Evolutionary conservation across 2,888 invertebrate species (phyloP), one percentile per base, ranked within the genome.

Genomic region (Sinohyriopsis cumingii): DNA sequence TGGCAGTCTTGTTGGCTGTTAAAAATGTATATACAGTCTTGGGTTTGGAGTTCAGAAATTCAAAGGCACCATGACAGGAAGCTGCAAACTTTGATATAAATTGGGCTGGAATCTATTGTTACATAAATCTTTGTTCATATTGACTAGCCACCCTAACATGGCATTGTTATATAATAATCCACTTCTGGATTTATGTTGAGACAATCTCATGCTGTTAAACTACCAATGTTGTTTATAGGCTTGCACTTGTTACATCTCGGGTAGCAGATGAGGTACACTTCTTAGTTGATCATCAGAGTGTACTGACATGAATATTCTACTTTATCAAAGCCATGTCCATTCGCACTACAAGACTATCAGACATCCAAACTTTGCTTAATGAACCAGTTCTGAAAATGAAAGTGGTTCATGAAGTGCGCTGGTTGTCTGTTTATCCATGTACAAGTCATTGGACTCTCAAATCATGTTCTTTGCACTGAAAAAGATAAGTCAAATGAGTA

Each of bases 401-500:
- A 5, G 56, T n/a, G 2, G 56, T 64, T 33, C 56, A 56, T 6
- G 24, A 55, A 56, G 64, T 55, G 25, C 3, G 53, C 18, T 60
- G 66, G 66, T 25, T 66, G 19, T 59, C 59, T 18, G 33, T 66
- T 24, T 66, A 66, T 33, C 18, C 55, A 60, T 60, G 7, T 72
- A 63, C 60, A 63, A 28, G 25, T n/a, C 28, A 19, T 55, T 72
- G 7, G 69, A 69, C 24, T 65, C 45, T 61, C 7, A 60, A 7
- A 45, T 69, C 20, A 69, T 64, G 0, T 69, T 61, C 53, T 69
- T 67, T 54, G 45, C 45, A 57, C 63, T 45, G 65, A 70, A 53
- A 66, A 62, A 54, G 69, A 72, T 55, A 72, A 72, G 20, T 33
- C 69, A 22, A 72, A 69, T n/a, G 69, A 64, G 7, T 69, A 68